Percentiles rank a stretch among this genome's conserved stretches.
These are phyloP conservation scores for Drosophila engyochracea DNA, from an alignment of 2,888 invertebrate species.

Conservation along the genomic window DNA sequence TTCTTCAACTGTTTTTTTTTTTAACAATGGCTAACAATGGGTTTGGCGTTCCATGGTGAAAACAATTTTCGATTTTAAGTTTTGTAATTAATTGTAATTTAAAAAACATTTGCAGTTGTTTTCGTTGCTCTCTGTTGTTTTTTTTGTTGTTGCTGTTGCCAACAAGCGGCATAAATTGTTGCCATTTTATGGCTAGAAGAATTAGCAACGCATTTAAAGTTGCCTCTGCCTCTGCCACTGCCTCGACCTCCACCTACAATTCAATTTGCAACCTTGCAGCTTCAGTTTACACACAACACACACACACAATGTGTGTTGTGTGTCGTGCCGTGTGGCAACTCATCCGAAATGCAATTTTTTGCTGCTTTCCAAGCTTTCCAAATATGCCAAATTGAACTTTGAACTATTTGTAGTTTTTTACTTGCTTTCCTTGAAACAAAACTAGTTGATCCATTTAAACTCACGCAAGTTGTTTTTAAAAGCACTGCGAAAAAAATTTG, in stretches of 20 bases:
- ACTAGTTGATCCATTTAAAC: slow-evolving; percentile 8
- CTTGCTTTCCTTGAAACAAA: slow-evolving; percentile 35
- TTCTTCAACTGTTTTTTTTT: slow-evolving; percentile 47
- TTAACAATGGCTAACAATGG: slow-evolving; percentile 25
- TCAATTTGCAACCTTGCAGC: slow-evolving; percentile 67
- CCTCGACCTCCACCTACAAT: slow-evolving; percentile 74
- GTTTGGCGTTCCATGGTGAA: slow-evolving; percentile 39
- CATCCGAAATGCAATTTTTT: slow-evolving; percentile 32
- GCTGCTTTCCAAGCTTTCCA: slow-evolving; percentile 59
- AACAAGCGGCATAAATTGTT: slow-evolving; percentile 54
- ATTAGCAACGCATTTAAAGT: slow-evolving; percentile 59
- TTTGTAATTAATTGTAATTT: slow-evolving; percentile 71
- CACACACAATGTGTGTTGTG: slow-evolving; percentile 4
- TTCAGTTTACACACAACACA: slow-evolving; percentile 24
- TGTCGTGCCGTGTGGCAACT: slow-evolving; percentile 17
- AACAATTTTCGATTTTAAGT: slow-evolving; percentile 61
- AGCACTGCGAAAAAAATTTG: slow-evolving; percentile 8
- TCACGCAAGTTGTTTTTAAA: not conserved
- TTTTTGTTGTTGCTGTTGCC: slow-evolving; percentile 17
- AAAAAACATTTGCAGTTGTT: slow-evolving; percentile 45
- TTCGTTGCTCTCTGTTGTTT: not conserved
- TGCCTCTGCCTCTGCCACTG: slow-evolving; percentile 31
- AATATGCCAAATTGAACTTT: slow-evolving; percentile 53
- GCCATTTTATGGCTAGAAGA: slow-evolving; percentile 58
- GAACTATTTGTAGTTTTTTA: slow-evolving; percentile 35